Evolutionary conservation across 2,797 vertebrate genomes (phyloP), one percentile per base, ranked within the genome.

Genomic region (Phalanger gymnotis): DNA sequence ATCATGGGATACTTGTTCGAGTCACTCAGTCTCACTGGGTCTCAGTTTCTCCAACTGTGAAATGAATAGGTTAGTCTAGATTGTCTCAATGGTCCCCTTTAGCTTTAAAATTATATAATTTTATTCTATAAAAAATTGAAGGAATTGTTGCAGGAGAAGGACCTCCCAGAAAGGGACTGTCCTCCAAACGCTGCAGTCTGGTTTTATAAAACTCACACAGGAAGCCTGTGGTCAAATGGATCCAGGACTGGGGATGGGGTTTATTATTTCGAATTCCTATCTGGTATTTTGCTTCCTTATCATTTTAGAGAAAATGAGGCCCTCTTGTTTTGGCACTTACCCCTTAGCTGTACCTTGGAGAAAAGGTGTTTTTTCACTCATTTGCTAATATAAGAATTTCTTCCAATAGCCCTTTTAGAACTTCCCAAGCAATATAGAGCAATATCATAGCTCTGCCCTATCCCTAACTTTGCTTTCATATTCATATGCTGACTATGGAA

Each of bases 391-490:
- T 14, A 81, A 66, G 54, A 7, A 95, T 97, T 97, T 95, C 16
- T 73, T 95, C 91, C 94, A 91, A 73, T 97, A 27, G 94, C 16
- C 31, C 93, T 4, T 95, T 95, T 95, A 53, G 96, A 96, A 94
- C 81, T 52, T 94, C 54, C 92, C 14, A 13, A 95, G n/a, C 92
- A 91, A 90, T 96, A 93, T 96, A 96, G 92, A 96, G 90, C 95
- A 92, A 93, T 87, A 53, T 91, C 92, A 96, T 91, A 90, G 94
- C 90, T 97, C 93, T 96, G 95, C 53, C 93, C 92, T 95, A 90
- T 92, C 81, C 98, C 95, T 92, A 91, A 87, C 90, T 94, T 91
- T 93, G 13, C 22, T 55, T 57, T 5, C 90, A 97, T 98, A 30
- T 91, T 96, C 57, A 96, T 96, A 81, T 2, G 13, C 94, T 97